A percentile compares a stretch with the other conserved stretches of the same genome.
Conservation (phyloP, 2,113 vertebrate genomes). For the Plotosus lineatus region DNA sequence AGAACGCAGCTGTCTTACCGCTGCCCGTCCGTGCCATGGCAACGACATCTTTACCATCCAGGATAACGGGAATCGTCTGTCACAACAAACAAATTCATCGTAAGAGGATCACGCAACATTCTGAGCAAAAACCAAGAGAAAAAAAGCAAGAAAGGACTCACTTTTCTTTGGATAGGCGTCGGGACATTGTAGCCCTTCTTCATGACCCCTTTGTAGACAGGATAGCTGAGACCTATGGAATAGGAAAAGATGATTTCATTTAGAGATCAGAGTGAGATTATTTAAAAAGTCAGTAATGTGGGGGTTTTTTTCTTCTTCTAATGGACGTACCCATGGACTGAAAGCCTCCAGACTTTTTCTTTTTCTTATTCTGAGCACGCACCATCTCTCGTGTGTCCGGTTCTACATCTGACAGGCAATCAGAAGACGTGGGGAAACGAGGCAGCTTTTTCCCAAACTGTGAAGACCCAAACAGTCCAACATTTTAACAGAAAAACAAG, state of each 20-base stretch:
- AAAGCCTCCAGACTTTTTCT: conserved; percentile 98
- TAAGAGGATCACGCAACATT: not conserved
- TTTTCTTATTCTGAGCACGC: conserved; percentile 94
- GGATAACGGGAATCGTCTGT: conserved; percentile 86
- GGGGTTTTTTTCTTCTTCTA: not conserved
- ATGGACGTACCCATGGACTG: conserved; percentile 91
- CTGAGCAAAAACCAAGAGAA: not conserved
- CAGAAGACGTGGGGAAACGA: conserved; percentile 71
- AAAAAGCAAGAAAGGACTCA: conserved; percentile 50
- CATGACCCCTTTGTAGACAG: conserved; percentile 92
- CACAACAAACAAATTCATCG: not conserved
- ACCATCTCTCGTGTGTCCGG: conserved; percentile 86
- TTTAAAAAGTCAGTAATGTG: not conserved
- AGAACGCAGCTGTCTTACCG: conserved; percentile 94
- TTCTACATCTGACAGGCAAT: conserved; percentile 81
- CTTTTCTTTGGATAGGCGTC: conserved; percentile 96
- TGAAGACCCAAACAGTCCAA: not conserved
- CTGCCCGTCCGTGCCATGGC: conserved; percentile 96
- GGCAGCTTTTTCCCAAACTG: conserved; percentile 68
- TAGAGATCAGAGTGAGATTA: not conserved
- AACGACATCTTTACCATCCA: conserved; percentile 90
- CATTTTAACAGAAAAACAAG: not conserved
- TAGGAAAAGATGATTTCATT: not conserved
- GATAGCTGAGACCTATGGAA: conserved; percentile 86
- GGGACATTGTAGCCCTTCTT: conserved; percentile 98